These are phyloP conservation scores for Camponotus floridanus DNA, from an alignment of 1,140 invertebrate genomes.

Conservation along the genomic window DNA sequence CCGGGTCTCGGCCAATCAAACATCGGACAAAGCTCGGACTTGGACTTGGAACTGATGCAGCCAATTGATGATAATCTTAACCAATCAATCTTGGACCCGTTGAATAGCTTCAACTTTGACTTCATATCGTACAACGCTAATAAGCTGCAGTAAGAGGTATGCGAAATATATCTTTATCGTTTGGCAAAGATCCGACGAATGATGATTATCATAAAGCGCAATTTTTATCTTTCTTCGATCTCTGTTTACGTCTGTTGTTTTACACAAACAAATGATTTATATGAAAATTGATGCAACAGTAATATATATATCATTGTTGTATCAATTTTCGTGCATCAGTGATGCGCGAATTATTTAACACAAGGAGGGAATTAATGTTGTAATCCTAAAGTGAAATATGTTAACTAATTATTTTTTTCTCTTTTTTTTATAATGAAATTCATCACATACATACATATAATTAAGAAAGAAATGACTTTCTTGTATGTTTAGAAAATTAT, in stretches of 20 bases:
- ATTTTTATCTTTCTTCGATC: slow-evolving; percentile 39
- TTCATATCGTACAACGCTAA: slow-evolving; percentile 83
- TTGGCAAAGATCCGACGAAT: neutral
- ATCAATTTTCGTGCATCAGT: too few species aligned
- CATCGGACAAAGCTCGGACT: slow-evolving; percentile 81
- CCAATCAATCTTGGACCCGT: slow-evolving; percentile 76
- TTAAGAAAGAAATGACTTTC: slow-evolving; percentile 6
- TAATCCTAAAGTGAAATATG: neutral
- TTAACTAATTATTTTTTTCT: slow-evolving; percentile 13
- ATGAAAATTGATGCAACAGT: too few species aligned
- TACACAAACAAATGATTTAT: too few species aligned
- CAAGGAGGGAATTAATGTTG: slow-evolving; percentile 64
- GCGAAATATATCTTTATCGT: neutral
- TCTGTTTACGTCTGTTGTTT: neutral
- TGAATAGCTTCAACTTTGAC: slow-evolving; percentile 82
- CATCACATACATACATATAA: neutral
- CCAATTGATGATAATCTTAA: slow-evolving; percentile 84
- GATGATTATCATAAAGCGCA: neutral
- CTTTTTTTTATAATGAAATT: slow-evolving; percentile 19
- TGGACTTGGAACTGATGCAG: slow-evolving; percentile 84
- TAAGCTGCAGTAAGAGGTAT: slow-evolving; percentile 38
- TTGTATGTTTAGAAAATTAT: slow-evolving; percentile 15
- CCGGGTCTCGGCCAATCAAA: slow-evolving; percentile 84
- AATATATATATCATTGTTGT: too few species aligned
- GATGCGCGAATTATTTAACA: slow-evolving; percentile 24